Evolutionary conservation across 2,797 vertebrate species (phyloP).

Genomic region (Hydrocynus forskahlii): DNA sequence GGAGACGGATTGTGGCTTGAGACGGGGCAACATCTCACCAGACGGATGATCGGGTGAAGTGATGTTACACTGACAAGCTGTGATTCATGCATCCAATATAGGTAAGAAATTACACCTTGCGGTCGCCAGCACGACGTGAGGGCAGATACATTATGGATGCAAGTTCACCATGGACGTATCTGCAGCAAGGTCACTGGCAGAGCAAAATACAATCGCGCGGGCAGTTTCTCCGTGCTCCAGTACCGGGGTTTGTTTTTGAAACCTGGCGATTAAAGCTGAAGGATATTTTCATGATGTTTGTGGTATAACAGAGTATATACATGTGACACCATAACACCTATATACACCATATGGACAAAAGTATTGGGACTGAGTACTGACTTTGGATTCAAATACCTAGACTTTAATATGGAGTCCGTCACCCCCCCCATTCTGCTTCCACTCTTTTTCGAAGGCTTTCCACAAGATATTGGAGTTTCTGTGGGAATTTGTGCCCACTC

Average conservation of each 20-base stretch:
- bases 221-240: not conserved
- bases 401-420: too few relatives aligned
- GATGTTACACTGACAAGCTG: conserved; percentile 35
- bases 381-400: too few relatives aligned
- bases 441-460: too few relatives aligned
- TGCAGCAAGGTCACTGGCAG: conserved; percentile 32
- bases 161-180: not conserved
- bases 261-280: not conserved
- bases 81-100: conserved; percentile 34
- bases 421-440: too few relatives aligned
- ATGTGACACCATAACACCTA: too few relatives aligned
- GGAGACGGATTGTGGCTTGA: conserved; percentile 22
- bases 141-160: conserved; percentile 33
- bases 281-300: too few relatives aligned
- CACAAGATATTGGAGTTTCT: too few relatives aligned
- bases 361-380: too few relatives aligned
- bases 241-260: not conserved
- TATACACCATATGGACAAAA: too few relatives aligned
- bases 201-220: not conserved
- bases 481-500: too few relatives aligned
- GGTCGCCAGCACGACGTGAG: not conserved
- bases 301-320: too few relatives aligned
- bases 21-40: conserved; percentile 17
- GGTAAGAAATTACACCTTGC: conserved; percentile 11
- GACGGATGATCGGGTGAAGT: conserved; percentile 34